A percentile compares a stretch with the other conserved stretches of the same genome.
phyloP scores from a whole-genome alignment of 2,888 invertebrate genomes.

The Archaeoteleia sp. region DNA sequence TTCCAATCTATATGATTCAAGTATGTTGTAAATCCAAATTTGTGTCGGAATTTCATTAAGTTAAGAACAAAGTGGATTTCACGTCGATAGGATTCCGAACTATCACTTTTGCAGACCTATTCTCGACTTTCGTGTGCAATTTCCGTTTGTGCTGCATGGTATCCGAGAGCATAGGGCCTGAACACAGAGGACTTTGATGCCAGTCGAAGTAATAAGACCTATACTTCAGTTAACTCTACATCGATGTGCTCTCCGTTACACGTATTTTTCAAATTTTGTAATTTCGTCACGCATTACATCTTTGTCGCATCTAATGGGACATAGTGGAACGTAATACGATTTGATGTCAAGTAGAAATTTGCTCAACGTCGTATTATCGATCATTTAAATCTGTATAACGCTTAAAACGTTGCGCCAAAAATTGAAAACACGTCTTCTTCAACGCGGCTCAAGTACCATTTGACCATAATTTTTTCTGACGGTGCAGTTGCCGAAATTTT shows the following conservation, averaged over 20 bases:
- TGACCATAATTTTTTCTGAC: slow-evolving; percentile 21
- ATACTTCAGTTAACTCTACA: slow-evolving; percentile 16
- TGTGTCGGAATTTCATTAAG: slow-evolving; percentile 1
- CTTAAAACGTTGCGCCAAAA: too few relatives aligned
- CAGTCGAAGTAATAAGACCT: slow-evolving; percentile 12
- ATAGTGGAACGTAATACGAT: too few relatives aligned
- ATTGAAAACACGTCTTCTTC: too few relatives aligned
- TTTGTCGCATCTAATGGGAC: too few relatives aligned
- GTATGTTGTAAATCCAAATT: too few relatives aligned
- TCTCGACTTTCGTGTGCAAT: too few relatives aligned
- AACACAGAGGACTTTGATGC: slow-evolving; percentile 5
- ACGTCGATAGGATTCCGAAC: neutral
- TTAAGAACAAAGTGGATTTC: neutral
- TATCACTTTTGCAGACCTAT: too few relatives aligned
- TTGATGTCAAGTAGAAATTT: too few relatives aligned
- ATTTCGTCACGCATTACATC: slow-evolving; percentile 21
- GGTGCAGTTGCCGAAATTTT: slow-evolving; percentile 34
- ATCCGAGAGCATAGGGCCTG: neutral
- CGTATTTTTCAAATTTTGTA: slow-evolving; percentile 24
- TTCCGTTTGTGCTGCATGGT: too few relatives aligned
- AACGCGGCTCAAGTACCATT: slow-evolving; percentile 10
- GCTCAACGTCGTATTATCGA: too few relatives aligned
- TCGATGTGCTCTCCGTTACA: slow-evolving; percentile 25
- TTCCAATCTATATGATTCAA: neutral
- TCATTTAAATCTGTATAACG: too few relatives aligned